Base-by-base conservation (phyloP, 2,113 vertebrate species). In the Anarhynchus alexandrinus region DNA sequence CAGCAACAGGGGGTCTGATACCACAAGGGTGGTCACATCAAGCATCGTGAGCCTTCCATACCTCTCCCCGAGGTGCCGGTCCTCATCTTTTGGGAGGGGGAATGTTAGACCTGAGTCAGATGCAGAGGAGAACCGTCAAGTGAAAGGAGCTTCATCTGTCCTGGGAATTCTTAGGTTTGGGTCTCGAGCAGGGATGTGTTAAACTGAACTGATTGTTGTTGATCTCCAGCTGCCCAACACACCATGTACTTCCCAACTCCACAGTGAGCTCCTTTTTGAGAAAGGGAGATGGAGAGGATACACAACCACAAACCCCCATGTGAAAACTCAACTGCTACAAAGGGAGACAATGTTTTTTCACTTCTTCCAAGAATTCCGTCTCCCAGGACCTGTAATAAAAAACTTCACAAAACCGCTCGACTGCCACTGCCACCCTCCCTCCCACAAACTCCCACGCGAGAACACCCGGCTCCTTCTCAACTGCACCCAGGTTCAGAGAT, bases 111-210 rank as follows among this genome's bases (percentile, higher is more conserved):
- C 30, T 0, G 9, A 40, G 40, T 26, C 5, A 17, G 34, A 36
- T 3, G 12, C 21, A 64, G 76, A 83, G 15, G 27, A n/a, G 17
- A 49, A 40, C 12, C 2, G 0, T 2, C 0, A 3, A 70, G 40
- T 20, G 29, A 36, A 36, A 22, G 65, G n/a, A 71, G 36, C 5
- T 62, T 3, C 2, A 26, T 18, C 54, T 12, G 30, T 12, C 80
- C 61, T 62, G 57, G 29, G 51, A 65, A 30, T 10, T 42, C 55
- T 17, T 12, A 22, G 49, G 14, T n/a, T 6, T 20, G 30, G 29
- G 45, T 55, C 42, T n/a, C 20, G 1, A 54, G 55, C 32, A 59
- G 19, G 21, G 58, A 38, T 25, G 7, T 88, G 36, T 36, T 42
- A 36, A 43, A 42, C 20, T 12, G 9, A n/a, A 36, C 17, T 21